These are phyloP conservation scores for Masnerella sp. DNA, from an alignment of 2,888 invertebrate species.

Conservation along the genomic window DNA sequence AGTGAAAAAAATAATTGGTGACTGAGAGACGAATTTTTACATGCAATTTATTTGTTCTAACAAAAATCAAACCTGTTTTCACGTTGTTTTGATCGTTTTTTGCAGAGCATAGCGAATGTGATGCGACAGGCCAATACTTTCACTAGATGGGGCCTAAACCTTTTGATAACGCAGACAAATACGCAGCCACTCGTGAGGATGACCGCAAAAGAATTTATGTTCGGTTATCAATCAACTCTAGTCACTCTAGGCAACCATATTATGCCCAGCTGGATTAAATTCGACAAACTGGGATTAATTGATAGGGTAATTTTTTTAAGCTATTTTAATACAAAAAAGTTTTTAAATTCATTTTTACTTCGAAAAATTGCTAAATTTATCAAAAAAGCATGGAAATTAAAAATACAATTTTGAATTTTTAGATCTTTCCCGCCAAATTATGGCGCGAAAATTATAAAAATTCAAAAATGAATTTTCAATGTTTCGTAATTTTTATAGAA, in stretches of 20 bases:
- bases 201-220: constrained; percentile 93
- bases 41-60: neutral
- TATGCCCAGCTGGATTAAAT: constrained; percentile 90
- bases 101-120: constrained; percentile 89
- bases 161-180: constrained; percentile 84
- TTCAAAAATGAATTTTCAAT: no score
- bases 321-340: no score
- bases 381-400: no score
- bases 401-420: neutral
- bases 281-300: constrained; percentile 92
- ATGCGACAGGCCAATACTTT: constrained; percentile 83
- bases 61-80: constrained; percentile 39
- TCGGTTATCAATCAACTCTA: constrained; percentile 89
- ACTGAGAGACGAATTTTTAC: no score
- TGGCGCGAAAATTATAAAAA: neutral
- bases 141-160: constrained; percentile 84
- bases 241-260: constrained; percentile 90
- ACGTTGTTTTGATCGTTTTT: no score
- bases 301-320: constrained; percentile 84
- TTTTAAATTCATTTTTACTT: no score
- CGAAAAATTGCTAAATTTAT: no score
- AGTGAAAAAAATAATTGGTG: no score
- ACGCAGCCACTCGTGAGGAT: constrained; percentile 86
- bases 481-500: neutral
- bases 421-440: neutral